Conservation (phyloP, 2,113 vertebrate species). For the Colius striatus region DNA sequence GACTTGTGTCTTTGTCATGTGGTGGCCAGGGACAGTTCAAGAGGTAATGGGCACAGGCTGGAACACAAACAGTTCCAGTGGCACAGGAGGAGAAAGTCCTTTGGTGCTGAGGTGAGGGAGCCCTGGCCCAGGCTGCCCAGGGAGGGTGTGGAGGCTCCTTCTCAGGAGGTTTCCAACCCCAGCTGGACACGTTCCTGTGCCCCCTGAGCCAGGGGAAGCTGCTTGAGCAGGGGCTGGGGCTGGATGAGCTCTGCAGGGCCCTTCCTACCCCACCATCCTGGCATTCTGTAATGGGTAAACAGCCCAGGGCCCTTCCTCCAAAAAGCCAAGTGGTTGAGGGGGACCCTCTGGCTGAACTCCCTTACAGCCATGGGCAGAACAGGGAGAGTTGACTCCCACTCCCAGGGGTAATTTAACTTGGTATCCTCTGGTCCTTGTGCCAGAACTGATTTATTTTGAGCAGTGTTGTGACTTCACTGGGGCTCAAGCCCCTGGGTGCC, state of each 20-base stretch:
- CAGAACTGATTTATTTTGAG: background rate
- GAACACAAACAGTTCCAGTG: no score
- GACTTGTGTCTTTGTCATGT: no score
- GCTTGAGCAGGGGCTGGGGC: no score
- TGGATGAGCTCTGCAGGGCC: background rate
- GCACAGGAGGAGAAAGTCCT: no score
- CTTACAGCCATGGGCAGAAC: no score
- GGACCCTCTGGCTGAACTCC: background rate
- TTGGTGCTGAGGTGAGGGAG: background rate
- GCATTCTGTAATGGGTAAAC: rapidly evolving
- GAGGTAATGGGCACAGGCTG: rapidly evolving
- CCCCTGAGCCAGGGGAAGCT: no score
- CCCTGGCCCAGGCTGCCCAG: no score
- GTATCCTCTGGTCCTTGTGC: background rate
- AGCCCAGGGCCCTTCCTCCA: background rate
- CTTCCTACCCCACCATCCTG: no score
- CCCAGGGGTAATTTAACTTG: background rate
- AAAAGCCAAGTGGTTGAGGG: background rate
- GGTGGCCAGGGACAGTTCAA: no score
- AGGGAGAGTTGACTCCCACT: background rate
- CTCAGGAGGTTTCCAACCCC: no score
- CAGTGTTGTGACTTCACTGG: background rate
- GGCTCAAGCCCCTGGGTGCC: rapidly evolving
- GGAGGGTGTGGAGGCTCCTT: no score
- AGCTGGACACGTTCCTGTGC: no score